Evolutionary conservation across 2,888 invertebrate genomes (phyloP), one percentile per base, ranked within the genome.

Genomic region (Cephus sareptanus): DNA sequence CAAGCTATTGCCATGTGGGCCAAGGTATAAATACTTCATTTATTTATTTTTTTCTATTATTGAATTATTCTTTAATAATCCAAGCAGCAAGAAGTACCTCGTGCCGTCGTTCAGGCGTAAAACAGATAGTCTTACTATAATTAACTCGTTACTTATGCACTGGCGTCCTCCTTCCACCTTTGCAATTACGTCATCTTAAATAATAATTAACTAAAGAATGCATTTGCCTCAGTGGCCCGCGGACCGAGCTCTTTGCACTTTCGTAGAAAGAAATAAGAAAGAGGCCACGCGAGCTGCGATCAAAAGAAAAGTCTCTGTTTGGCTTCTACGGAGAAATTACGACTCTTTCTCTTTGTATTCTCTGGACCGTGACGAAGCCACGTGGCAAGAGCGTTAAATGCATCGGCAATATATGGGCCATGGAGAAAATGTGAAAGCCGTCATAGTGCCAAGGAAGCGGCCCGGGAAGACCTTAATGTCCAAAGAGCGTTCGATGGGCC

Each of bases 371-470:
- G 0, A 56, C 40, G 40, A 40, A 40, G 15, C 40, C 40, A 40
- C 15, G 23, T 0, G 40, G 40, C 40, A 56, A 23, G 40, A 56
- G 15, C 40, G 40, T 15, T 56, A 56, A 23, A 9, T 15, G 23
- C 40, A 56, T 56, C 40, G 40, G 40, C 40, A 56, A 56, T 56
- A 77, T 82, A 83, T 83, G 79, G 79, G 80, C 82, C 83, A 76
- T 79, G 82, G 89, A 88, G 90, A 91, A 90, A 90, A 89, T 88
- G 90, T 90, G 90, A 91, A 91, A 91, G 90, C 85, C 82, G 83
- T 76, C 78, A 11, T 3, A 33, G 71, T 3, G 30, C 71, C 31
- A 71, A 71, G 71, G 33, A 71, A 31, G 71, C 71, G 31, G 30
- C 30, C 71, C 71, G 9, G 31, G 71, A 56, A 56, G 40, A 23